Percentiles rank a stretch among this genome's conserved stretches.
These are phyloP conservation scores for Tachuris rubrigastra DNA, from an alignment of 2,113 vertebrate species.

Conservation along the genomic window DNA sequence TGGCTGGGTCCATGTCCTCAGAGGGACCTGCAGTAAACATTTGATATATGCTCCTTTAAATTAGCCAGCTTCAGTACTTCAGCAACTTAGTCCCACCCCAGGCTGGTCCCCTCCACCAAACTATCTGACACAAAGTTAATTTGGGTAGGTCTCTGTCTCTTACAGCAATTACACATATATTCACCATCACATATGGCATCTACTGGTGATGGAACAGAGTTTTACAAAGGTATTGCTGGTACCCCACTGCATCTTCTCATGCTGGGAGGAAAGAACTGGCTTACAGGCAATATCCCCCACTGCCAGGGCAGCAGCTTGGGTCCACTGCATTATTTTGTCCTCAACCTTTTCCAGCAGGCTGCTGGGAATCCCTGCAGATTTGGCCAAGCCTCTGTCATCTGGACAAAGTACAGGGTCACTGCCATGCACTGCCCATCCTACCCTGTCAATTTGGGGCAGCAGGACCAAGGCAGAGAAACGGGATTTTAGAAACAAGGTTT, in stretches of 20 bases:
- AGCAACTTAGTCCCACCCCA: not conserved
- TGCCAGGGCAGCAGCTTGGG: not conserved
- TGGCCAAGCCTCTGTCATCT: too few relatives aligned
- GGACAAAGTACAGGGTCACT: not conserved
- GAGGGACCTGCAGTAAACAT: not conserved
- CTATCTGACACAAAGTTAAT: not conserved
- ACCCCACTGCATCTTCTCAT: not conserved
- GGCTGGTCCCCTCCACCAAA: not conserved
- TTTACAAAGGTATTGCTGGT: not conserved
- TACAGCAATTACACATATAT: too few relatives aligned
- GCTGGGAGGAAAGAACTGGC: not conserved
- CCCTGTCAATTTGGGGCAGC: not conserved
- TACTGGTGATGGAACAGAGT: not conserved
- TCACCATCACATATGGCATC: not conserved
- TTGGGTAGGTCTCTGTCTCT: not conserved
- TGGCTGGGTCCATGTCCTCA: not conserved
- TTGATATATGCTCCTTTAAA: not conserved
- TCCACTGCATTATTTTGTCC: not conserved
- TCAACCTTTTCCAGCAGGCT: not conserved
- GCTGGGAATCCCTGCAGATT: not conserved
- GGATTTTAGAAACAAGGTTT: not conserved
- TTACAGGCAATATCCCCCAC: accelerated
- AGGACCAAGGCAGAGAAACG: not conserved
- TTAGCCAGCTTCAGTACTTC: not conserved
- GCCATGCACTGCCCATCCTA: not conserved